Evolutionary conservation across 2,797 vertebrate genomes (phyloP), one percentile per base, ranked within the genome.

Genomic region (Oreonectes daqikongensis): DNA sequence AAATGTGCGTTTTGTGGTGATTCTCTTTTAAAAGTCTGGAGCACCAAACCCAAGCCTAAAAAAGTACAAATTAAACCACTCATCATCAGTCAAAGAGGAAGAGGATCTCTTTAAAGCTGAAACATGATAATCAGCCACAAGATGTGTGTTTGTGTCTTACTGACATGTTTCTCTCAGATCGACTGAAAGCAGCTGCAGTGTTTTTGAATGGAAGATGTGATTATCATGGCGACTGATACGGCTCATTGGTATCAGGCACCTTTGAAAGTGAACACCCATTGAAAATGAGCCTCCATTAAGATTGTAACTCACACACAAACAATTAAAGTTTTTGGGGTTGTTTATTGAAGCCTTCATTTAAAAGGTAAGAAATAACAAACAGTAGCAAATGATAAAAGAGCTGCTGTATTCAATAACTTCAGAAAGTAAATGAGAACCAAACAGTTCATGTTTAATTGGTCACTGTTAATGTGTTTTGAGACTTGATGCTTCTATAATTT

Each of bases 31-130:
- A n/a, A n/a, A n/a, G n/a, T n/a, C n/a, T n/a, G n/a, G n/a, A n/a
- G n/a, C n/a, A n/a, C n/a, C n/a, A n/a, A n/a, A n/a, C n/a, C n/a
- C n/a, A n/a, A n/a, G n/a, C n/a, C n/a, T n/a, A n/a, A n/a, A n/a
- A n/a, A n/a, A n/a, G n/a, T n/a, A n/a, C n/a, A n/a, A n/a, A n/a
- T n/a, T n/a, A n/a, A n/a, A n/a, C n/a, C n/a, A n/a, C n/a, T 60
- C 48, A 61, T 42, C 46, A 52, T 59, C 35, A 40, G n/a, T n/a
- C n/a, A n/a, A n/a, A 38, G 42, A 53, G 60, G 20, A 48, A 53
- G 59, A 65, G 76, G 50, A 63, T 65, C 35, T 20, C 46, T 40
- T 32, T 64, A 79, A 79, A 67, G 15, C 53, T 22, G 4, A 24
- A 74, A 68, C 20, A 60, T 59, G 50, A 60, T 67, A 66, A 78